Evolutionary conservation across 1,140 invertebrate genomes (phyloP).

Genomic region (Drosophila ogumai): DNA sequence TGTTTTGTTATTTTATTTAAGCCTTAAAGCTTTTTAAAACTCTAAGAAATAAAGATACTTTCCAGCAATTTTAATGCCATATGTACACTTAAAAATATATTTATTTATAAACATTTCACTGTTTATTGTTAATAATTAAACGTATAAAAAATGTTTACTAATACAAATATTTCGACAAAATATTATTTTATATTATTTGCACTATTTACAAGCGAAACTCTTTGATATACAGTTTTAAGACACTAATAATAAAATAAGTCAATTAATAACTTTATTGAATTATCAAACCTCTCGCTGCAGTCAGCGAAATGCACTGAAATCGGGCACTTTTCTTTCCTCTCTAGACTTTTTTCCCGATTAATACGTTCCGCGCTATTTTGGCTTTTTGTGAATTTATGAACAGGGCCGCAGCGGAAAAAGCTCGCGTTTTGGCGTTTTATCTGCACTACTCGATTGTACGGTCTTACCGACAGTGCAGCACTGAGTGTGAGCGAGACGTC

Average conservation of each 20-base stretch:
- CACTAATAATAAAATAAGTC: neutral
- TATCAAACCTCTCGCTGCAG: neutral
- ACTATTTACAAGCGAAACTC: neutral
- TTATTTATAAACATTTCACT: no score
- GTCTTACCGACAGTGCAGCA: constrained; percentile 35
- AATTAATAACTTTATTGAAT: neutral
- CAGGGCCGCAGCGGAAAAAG: constrained; percentile 60
- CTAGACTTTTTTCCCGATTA: constrained; percentile 43
- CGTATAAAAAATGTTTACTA: neutral
- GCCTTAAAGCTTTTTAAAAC: neutral
- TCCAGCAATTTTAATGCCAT: neutral
- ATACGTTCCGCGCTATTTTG: constrained; percentile 81
- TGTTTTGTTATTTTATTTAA: neutral
- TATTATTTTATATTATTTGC: neutral
- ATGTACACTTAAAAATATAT: neutral
- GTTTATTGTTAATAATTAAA: no score
- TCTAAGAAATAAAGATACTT: neutral
- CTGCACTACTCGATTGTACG: constrained; percentile 10
- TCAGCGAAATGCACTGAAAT: constrained; percentile 1
- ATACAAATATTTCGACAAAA: neutral
- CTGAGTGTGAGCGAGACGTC: constrained; percentile 34
- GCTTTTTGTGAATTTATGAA: constrained; percentile 81
- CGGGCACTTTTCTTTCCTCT: constrained; percentile 5
- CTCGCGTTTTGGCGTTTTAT: constrained; percentile 31
- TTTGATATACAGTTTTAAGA: neutral